Conservation (phyloP, 2,888 invertebrate genomes). For the Ctena decussata region DNA sequence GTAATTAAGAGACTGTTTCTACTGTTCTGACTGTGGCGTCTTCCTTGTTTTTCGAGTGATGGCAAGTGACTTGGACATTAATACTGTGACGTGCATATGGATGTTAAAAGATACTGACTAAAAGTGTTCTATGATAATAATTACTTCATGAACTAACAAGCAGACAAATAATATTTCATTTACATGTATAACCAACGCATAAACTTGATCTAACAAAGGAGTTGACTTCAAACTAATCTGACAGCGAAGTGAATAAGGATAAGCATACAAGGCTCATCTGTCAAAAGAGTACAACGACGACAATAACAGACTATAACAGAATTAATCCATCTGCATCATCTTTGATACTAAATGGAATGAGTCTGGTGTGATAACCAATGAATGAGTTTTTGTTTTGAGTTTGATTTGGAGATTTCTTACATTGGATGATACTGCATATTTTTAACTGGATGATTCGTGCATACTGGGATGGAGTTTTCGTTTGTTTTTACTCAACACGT, state of each 20-base stretch:
- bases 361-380: background rate
- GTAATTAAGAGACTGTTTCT: background rate
- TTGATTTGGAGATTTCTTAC: background rate
- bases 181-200: background rate
- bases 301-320: too few relatives aligned
- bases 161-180: background rate
- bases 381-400: background rate
- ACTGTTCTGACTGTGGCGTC: background rate
- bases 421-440: background rate
- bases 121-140: background rate
- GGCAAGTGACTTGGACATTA: too few relatives aligned
- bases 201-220: background rate
- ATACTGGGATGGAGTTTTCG: background rate
- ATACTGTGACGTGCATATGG: background rate
- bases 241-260: too few relatives aligned
- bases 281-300: too few relatives aligned
- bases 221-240: background rate
- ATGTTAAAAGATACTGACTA: slow-evolving; percentile 10
- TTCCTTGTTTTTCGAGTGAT: background rate
- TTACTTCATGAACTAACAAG: background rate
- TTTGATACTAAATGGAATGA: background rate
- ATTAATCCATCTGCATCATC: background rate
- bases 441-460: background rate
- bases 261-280: too few relatives aligned
- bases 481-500: background rate